phyloP scores from a whole-genome alignment of 2,113 vertebrate species.

The Prionailurus bengalensis region DNA sequence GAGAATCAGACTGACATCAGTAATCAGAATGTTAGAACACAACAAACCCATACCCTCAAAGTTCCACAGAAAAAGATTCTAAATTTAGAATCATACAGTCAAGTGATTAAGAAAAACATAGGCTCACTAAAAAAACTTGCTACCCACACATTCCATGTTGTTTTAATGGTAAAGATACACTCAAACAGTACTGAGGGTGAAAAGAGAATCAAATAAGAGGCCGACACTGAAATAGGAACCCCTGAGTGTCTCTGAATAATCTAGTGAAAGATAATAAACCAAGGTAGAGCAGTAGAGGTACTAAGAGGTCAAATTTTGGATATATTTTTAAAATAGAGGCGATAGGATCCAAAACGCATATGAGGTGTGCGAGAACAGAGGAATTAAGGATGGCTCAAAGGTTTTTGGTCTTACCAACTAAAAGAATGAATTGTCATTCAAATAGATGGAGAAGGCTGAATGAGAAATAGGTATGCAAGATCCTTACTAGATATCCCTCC shows the following conservation, averaged over 20 bases:
- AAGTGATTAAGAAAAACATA: constrained; percentile 15
- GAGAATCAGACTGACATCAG: background rate
- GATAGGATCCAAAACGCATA: background rate
- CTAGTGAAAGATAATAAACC: constrained; percentile 10
- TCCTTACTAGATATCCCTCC: background rate
- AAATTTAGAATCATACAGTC: background rate
- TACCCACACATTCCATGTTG: background rate
- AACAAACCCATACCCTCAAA: constrained; percentile 26
- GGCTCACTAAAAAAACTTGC: constrained; percentile 10
- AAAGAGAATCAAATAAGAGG: background rate
- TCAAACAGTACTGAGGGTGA: background rate
- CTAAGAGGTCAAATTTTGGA: constrained; percentile 15
- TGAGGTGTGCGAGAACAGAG: background rate
- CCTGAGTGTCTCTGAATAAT: background rate
- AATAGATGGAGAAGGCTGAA: background rate
- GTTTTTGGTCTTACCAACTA: background rate
- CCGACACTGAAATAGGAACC: background rate
- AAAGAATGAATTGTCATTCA: background rate
- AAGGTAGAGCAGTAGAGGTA: background rate
- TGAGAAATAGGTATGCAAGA: background rate
- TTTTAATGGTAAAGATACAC: background rate
- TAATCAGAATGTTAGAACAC: background rate
- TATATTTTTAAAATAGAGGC: constrained; percentile 33
- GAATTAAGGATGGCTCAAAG: constrained; percentile 1
- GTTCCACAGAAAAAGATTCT: background rate